phyloP scores from a whole-genome alignment of 2,888 invertebrate species.

The Cephus pulcher region DNA sequence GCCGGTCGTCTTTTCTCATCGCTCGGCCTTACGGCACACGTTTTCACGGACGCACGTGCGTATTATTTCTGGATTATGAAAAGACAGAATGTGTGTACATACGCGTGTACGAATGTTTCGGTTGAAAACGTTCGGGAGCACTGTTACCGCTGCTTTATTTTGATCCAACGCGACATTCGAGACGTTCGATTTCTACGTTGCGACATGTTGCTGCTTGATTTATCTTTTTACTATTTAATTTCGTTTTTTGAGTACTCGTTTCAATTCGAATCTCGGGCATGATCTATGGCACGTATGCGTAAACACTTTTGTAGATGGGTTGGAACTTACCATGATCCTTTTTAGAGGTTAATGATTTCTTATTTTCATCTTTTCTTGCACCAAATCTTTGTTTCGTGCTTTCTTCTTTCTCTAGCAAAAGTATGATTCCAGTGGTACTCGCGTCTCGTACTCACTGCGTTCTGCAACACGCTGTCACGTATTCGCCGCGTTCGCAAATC shows the following conservation, averaged over 20 bases:
- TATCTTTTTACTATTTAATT: background rate
- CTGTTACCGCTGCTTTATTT: background rate
- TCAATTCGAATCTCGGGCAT: background rate
- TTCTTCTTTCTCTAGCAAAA: background rate
- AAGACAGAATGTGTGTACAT: background rate
- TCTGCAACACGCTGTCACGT: background rate
- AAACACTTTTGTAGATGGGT: too few relatives aligned
- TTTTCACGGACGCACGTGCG: background rate
- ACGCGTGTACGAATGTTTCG: background rate
- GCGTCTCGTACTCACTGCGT: background rate
- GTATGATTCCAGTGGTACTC: background rate
- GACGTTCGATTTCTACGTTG: background rate
- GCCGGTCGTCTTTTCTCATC: background rate
- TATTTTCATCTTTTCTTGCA: background rate
- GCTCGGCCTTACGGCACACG: background rate
- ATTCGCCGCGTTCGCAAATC: constrained; percentile 1
- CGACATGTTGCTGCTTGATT: background rate
- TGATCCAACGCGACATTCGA: background rate
- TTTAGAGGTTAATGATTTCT: background rate
- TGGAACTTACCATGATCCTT: background rate
- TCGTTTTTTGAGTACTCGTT: background rate
- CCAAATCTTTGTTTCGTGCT: rapidly evolving
- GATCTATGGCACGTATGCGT: background rate
- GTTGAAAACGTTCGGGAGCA: background rate
- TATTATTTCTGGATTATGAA: background rate